Conservation (phyloP, 2,797 vertebrate species). For the Macroramphosus scolopax region DNA sequence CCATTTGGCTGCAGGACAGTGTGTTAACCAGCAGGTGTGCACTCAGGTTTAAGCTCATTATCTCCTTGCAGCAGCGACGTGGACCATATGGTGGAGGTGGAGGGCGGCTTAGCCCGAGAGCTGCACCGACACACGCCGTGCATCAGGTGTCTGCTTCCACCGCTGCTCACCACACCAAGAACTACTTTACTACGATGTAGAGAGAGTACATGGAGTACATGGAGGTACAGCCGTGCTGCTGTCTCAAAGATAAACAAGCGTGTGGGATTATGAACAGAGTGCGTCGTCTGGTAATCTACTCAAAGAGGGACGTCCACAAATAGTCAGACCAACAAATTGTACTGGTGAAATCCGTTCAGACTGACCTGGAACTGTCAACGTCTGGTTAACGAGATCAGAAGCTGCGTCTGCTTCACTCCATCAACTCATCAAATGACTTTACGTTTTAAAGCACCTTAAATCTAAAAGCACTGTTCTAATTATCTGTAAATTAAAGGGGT, state of each 20-base stretch:
- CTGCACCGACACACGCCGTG: neutral
- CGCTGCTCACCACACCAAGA: neutral
- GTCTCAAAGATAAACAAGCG: conserved; percentile 10
- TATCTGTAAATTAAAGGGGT: too few relatives aligned
- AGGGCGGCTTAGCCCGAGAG: conserved; percentile 24
- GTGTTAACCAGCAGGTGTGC: too few relatives aligned
- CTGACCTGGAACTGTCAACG: conserved; percentile 40
- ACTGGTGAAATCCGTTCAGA: conserved; percentile 44
- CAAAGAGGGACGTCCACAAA: conserved; percentile 41
- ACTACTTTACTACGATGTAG: neutral
- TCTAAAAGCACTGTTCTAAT: too few relatives aligned
- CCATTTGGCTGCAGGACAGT: too few relatives aligned
- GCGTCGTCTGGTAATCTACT: conserved; percentile 47
- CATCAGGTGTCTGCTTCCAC: conserved; percentile 14
- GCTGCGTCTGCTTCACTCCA: neutral
- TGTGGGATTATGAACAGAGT: conserved; percentile 42
- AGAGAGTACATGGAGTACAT: too few relatives aligned
- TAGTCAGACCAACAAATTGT: conserved; percentile 42
- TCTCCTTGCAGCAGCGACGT: conserved; percentile 50
- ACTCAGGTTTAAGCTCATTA: conserved; percentile 66
- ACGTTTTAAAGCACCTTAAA: too few relatives aligned
- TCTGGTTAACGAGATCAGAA: conserved; percentile 2
- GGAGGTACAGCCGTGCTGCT: too few relatives aligned
- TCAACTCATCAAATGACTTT: neutral
- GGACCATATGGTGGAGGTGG: conserved; percentile 68